A percentile compares a stretch with the other conserved stretches of the same genome.
Conservation (phyloP, 2,113 vertebrate species). For the Ramphastos sulfuratus region DNA sequence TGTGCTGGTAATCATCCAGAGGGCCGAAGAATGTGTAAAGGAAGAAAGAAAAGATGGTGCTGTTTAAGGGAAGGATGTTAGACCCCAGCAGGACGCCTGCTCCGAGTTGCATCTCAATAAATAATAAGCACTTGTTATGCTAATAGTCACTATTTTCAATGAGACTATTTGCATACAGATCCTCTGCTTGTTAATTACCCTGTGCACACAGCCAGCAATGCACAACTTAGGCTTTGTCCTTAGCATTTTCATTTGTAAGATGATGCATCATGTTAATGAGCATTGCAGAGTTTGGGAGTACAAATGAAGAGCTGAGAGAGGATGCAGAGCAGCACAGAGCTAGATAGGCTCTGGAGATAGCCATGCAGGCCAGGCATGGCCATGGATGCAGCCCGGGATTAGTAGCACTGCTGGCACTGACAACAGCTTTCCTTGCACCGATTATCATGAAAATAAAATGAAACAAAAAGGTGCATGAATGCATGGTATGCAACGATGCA, state of each 20-base stretch:
- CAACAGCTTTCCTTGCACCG: neutral
- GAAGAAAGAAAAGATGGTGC: conserved; percentile 1
- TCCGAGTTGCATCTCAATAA: conserved; percentile 8
- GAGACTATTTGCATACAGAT: conserved; percentile 5
- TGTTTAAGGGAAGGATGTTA: neutral
- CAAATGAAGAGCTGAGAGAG: neutral
- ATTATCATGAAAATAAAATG: neutral
- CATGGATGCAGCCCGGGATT: neutral
- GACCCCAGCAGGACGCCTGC: conserved; percentile 42
- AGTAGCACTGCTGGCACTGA: neutral
- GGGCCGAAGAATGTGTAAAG: neutral
- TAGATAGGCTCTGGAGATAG: neutral
- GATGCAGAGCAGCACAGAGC: neutral
- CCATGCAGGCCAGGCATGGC: neutral
- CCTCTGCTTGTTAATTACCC: neutral
- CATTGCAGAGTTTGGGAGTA: neutral
- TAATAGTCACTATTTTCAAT: conserved; percentile 47
- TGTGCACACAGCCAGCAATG: neutral
- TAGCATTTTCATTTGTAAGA: neutral
- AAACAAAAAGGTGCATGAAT: neutral
- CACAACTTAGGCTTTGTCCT: neutral
- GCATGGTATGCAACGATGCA: neutral
- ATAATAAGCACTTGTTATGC: conserved; percentile 62
- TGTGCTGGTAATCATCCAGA: conserved; percentile 39
- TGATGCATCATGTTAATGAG: neutral